These are phyloP conservation scores for Neria commutata DNA, from an alignment of 2,888 invertebrate genomes.

Conservation along the genomic window DNA sequence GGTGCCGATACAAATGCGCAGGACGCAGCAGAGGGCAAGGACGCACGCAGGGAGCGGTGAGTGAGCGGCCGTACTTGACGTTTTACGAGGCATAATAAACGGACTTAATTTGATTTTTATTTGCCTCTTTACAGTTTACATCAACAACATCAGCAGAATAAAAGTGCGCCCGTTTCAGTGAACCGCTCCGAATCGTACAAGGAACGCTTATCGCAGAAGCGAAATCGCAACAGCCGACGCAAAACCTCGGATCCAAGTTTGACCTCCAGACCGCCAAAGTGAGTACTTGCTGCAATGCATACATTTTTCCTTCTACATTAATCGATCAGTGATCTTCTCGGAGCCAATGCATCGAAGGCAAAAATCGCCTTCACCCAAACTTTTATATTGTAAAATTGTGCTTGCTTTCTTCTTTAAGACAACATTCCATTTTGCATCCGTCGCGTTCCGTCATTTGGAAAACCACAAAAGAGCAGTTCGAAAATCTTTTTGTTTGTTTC, in stretches of 20 bases:
- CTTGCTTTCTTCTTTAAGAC: too few relatives aligned
- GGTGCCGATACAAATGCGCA: slow-evolving; percentile 49
- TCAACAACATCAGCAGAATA: slow-evolving; percentile 51
- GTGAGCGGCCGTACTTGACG: slow-evolving; percentile 2
- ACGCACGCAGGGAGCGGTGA: slow-evolving; percentile 50
- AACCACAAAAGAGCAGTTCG: too few relatives aligned
- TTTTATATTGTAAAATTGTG: too few relatives aligned
- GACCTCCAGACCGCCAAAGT: slow-evolving; percentile 70
- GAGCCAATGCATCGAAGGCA: too few relatives aligned
- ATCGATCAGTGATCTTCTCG: too few relatives aligned
- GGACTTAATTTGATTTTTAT: slow-evolving; percentile 7
- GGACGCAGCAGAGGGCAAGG: slow-evolving; percentile 52
- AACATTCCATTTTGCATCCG: too few relatives aligned
- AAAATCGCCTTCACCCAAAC: too few relatives aligned
- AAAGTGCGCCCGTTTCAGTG: slow-evolving; percentile 62
- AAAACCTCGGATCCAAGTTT: slow-evolving; percentile 84
- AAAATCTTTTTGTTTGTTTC: too few relatives aligned
- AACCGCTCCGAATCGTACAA: slow-evolving; percentile 78
- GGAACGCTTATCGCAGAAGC: slow-evolving; percentile 70
- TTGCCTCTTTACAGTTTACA: slow-evolving; percentile 38
- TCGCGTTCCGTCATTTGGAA: too few relatives aligned
- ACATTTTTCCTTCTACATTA: too few relatives aligned
- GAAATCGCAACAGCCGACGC: slow-evolving; percentile 71
- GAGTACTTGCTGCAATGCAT: too few relatives aligned
- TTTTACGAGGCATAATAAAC: background rate